These are phyloP conservation scores for Ischnus inquisitorius DNA, from an alignment of 2,888 invertebrate species.

Conservation along the genomic window DNA sequence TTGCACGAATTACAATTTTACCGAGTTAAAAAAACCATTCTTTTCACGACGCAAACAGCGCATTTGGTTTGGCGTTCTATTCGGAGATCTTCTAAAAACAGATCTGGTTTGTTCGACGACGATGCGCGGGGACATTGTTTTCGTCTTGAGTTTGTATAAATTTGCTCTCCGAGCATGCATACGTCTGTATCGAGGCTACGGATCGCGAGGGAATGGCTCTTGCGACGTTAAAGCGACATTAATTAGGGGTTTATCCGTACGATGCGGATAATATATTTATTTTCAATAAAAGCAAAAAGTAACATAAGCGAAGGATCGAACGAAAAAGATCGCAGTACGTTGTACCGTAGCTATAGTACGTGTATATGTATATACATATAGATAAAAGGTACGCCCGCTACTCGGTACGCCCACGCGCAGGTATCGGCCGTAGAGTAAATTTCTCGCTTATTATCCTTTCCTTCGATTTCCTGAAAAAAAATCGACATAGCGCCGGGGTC, in stretches of 20 bases:
- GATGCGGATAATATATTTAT: constrained; percentile 56
- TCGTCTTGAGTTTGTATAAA: constrained; percentile 11
- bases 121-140: neutral
- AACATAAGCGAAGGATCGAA: constrained; percentile 35
- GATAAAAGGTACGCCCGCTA: constrained; percentile 67
- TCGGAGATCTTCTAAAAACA: too few species aligned
- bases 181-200: constrained; percentile 27
- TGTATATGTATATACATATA: constrained; percentile 18
- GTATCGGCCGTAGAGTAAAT: constrained; percentile 80
- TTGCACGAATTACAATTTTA: neutral
- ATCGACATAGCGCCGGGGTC: constrained; percentile 71
- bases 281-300: constrained; percentile 55
- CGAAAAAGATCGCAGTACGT: constrained; percentile 45
- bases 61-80: too few species aligned
- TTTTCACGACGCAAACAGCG: neutral
- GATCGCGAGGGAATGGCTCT: constrained; percentile 1
- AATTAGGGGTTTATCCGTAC: constrained; percentile 61
- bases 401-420: constrained; percentile 71
- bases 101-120: too few species aligned
- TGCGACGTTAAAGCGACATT: constrained; percentile 40
- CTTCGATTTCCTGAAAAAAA: constrained; percentile 79
- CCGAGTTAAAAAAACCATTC: neutral
- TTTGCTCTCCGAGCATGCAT: neutral
- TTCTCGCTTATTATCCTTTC: constrained; percentile 85
- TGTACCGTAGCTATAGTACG: constrained; percentile 17